phyloP scores from a whole-genome alignment of 2,797 vertebrate species.

The Rousettus madagascariensis region DNA sequence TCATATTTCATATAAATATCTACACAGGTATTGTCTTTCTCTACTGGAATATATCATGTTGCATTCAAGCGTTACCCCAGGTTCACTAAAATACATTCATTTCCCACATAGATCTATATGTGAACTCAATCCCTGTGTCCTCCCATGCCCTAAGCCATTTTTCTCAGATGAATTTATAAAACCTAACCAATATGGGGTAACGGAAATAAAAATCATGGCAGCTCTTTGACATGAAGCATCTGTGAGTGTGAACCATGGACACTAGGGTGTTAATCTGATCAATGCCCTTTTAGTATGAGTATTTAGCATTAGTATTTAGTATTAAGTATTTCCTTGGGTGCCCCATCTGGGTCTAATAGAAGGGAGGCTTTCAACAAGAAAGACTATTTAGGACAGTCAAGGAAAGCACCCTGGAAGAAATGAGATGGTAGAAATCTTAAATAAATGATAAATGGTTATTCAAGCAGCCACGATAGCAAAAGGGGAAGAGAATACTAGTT shows the following conservation, averaged over 20 bases:
- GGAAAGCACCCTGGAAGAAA: neutral
- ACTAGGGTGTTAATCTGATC: neutral
- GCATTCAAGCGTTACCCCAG: neutral
- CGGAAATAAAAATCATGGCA: neutral
- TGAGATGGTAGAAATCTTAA: neutral
- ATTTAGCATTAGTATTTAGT: neutral
- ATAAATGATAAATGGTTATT: neutral
- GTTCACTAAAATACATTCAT: neutral
- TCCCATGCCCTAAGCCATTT: neutral
- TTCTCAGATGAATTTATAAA: neutral
- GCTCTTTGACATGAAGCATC: neutral
- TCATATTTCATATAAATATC: neutral
- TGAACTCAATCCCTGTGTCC: neutral
- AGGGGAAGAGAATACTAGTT: neutral
- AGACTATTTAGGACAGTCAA: neutral
- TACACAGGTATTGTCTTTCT: neutral
- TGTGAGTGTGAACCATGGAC: neutral
- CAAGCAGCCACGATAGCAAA: neutral
- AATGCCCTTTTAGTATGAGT: neutral
- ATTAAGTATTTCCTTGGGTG: neutral
- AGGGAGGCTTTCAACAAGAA: neutral
- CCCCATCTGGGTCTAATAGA: neutral
- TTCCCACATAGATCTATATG: neutral
- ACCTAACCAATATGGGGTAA: neutral
- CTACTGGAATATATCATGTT: neutral